Percentiles rank a stretch among this genome's conserved stretches.
phyloP scores from a whole-genome alignment of 2,797 vertebrate genomes.

The Neosilurus mollespiculum region DNA sequence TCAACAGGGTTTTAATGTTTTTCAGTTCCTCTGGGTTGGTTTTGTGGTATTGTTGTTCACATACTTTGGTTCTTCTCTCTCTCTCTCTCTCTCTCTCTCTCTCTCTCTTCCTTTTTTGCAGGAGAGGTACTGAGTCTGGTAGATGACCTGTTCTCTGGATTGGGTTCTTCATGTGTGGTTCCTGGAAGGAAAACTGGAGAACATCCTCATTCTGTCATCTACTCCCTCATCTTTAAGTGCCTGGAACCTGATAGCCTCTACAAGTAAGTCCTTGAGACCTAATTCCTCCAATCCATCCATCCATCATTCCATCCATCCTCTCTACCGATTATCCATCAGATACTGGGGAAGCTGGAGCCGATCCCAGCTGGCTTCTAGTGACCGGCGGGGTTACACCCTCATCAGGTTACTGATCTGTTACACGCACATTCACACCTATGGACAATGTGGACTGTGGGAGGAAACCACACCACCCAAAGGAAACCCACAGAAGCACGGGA shows the following conservation, averaged over 20 bases:
- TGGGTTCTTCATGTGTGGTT: slow-evolving; percentile 90
- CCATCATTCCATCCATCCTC: neutral
- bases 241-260: slow-evolving; percentile 97
- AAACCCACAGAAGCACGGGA: too few species aligned
- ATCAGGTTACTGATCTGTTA: too few species aligned
- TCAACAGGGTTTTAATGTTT: slow-evolving; percentile 13
- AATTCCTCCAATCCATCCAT: neutral
- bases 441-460: too few species aligned
- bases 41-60: slow-evolving; percentile 6
- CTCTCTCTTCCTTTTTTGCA: slow-evolving; percentile 57
- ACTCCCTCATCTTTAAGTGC: slow-evolving; percentile 98
- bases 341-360: too few species aligned
- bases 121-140: slow-evolving; percentile 95
- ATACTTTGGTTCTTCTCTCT: slow-evolving; percentile 1
- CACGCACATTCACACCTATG: too few species aligned
- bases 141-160: slow-evolving; percentile 93
- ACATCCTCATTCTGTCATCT: slow-evolving; percentile 82
- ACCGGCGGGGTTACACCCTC: too few species aligned
- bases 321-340: too few species aligned
- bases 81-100: slow-evolving; percentile 24
- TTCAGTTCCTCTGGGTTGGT: slow-evolving; percentile 6
- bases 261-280: slow-evolving; percentile 79
- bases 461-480: too few species aligned
- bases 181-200: slow-evolving; percentile 86
- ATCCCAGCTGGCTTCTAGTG: too few species aligned